These are phyloP conservation scores for Drosophila borealis DNA, from an alignment of 2,888 invertebrate genomes.

Conservation along the genomic window DNA sequence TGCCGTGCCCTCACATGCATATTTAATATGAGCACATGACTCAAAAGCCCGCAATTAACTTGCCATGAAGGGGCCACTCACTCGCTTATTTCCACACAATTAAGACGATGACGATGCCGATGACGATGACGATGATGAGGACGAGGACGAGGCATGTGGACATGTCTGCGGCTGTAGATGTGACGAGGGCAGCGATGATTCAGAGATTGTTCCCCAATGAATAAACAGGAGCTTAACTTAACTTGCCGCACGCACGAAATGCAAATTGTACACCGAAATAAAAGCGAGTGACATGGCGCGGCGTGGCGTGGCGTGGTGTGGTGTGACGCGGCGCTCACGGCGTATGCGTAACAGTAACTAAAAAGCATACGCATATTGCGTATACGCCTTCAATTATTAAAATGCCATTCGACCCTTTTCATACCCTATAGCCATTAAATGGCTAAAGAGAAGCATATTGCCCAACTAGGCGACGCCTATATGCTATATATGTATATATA, in stretches of 20 bases:
- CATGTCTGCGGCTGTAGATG: conserved; percentile 11
- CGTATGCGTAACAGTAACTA: conserved; percentile 54
- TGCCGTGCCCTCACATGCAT: conserved; percentile 55
- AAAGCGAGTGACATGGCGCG: conserved; percentile 17
- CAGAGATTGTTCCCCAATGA: conserved; percentile 66
- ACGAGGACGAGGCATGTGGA: conserved; percentile 6
- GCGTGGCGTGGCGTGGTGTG: conserved; percentile 22
- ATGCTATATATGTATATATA: no score
- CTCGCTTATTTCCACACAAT: conserved; percentile 68
- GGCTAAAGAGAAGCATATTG: not conserved
- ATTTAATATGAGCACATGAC: conserved; percentile 64
- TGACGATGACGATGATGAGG: conserved; percentile 14
- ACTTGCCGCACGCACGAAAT: conserved; percentile 34
- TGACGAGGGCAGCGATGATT: conserved; percentile 46
- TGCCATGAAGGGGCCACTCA: conserved; percentile 62
- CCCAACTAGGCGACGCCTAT: not conserved
- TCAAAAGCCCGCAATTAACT: conserved; percentile 69
- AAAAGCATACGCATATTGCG: conserved; percentile 46
- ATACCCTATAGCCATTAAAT: not conserved
- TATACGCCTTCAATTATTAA: conserved; percentile 62
- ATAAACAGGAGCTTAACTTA: conserved; percentile 46
- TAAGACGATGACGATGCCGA: conserved; percentile 42
- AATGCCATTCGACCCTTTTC: conserved; percentile 23
- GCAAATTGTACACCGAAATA: conserved; percentile 49
- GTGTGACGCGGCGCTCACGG: conserved; percentile 19